phyloP scores from a whole-genome alignment of 2,113 vertebrate genomes.

The Oostethus manadensis region DNA sequence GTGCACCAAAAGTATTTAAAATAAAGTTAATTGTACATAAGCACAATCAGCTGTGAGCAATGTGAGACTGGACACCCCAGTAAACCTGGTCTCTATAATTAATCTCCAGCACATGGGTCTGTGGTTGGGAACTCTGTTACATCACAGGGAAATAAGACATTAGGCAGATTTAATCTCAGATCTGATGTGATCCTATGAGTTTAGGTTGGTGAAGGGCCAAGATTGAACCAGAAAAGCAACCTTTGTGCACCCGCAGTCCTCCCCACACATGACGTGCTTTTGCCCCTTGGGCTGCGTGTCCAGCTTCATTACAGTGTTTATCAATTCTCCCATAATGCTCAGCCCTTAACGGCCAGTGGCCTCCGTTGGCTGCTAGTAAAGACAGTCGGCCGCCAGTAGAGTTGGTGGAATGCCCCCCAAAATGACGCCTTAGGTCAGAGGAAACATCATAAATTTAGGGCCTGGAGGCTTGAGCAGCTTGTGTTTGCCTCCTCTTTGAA shows the following conservation, averaged over 20 bases:
- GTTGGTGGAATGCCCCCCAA: constrained; percentile 76
- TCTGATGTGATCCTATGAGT: background rate
- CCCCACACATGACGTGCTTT: background rate
- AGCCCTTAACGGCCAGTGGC: constrained; percentile 44
- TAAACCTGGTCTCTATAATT: constrained; percentile 30
- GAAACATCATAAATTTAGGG: constrained; percentile 80
- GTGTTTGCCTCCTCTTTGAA: constrained; percentile 78
- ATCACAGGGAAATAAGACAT: background rate
- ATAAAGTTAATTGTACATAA: constrained; percentile 62
- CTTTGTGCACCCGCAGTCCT: background rate
- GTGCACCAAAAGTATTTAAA: constrained; percentile 60
- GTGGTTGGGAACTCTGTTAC: constrained; percentile 2
- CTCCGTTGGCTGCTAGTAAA: constrained; percentile 73
- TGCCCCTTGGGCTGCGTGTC: constrained; percentile 26
- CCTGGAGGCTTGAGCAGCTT: constrained; percentile 72
- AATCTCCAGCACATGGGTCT: constrained; percentile 27
- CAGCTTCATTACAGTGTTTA: constrained; percentile 47
- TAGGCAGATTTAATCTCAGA: background rate
- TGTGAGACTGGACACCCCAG: constrained; percentile 28
- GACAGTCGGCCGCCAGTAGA: constrained; percentile 74
- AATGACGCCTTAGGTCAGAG: constrained; percentile 79
- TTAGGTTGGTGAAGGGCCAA: background rate
- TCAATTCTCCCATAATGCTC: constrained; percentile 47
- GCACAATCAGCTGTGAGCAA: constrained; percentile 63
- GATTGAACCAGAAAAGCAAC: background rate